Base-by-base conservation (phyloP, 1,140 invertebrate species). In the Ooceraea biroi region DNA sequence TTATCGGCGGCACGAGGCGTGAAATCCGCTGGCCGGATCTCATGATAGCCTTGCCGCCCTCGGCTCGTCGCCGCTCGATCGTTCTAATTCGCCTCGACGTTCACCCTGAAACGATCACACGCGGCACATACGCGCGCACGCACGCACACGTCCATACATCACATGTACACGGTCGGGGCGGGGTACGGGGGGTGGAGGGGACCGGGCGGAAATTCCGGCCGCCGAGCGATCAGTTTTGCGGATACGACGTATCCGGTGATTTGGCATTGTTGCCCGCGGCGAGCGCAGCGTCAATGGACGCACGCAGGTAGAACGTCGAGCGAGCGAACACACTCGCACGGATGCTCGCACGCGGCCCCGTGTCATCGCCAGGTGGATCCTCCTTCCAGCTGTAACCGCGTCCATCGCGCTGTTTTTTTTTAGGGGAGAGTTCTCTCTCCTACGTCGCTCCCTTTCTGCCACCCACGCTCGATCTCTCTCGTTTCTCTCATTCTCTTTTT, bases 211-310 rank as follows among this genome's bases (percentile, higher is more conserved):
- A 89, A 87, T 87, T 85, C 87, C 87, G 85, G 77, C 61, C 72
- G 76, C 50, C 82, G 88, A 73, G 50, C 88, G 87, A 89, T 89
- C 83, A 87, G 83, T 89, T 89, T 89, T 87, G 88, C 88, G 88
- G 88, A 89, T 89, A 88, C 85, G 74, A 82, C 83, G 83, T 89
- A 85, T 89, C 88, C 88, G 88, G 88, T 83, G 78, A 89, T 89
- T 89, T 89, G 85, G 83, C 65, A 89, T 89, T 89, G 88, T 89
- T 72, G 72, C 41, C 55, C 41, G 50, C 52, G 63, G 66, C 60
- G 30, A 77, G 73, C 65, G 44, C 25, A 58, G 30, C 58, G 73
- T 89, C 71, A 89, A 89, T 87, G 83, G 87, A 63, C 69, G 88
- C 88, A 89, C 78, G 85, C 88, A 89, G 82, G 82, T 89, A 89